phyloP scores from a whole-genome alignment of 1,140 invertebrate genomes.

The Chionoecetes opilio region DNA sequence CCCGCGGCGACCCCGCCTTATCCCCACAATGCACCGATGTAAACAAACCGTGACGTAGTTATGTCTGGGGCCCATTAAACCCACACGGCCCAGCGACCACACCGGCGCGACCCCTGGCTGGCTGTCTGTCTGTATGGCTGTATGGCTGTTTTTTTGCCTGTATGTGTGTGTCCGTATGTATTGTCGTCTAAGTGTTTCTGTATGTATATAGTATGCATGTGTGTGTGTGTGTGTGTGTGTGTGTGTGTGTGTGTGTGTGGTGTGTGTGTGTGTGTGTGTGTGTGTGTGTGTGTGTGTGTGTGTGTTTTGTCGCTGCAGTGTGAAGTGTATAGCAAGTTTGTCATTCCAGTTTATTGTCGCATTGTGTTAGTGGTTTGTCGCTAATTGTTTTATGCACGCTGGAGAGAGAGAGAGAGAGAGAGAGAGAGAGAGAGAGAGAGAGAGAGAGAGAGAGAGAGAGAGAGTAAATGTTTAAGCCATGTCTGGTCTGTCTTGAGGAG shows the following conservation, averaged over 20 bases:
- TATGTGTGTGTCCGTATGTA: too few relatives aligned
- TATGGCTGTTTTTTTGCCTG: neutral
- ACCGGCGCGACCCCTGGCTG: neutral
- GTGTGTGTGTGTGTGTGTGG: neutral
- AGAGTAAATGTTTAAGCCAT: neutral
- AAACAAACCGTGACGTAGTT: too few relatives aligned
- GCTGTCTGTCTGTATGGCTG: neutral
- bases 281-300: too few relatives aligned
- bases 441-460: constrained; percentile 25
- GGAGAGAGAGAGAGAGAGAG: neutral
- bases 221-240: constrained; percentile 8
- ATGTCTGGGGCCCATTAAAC: too few relatives aligned
- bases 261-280: too few relatives aligned
- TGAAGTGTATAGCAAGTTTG: neutral
- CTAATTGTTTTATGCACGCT: too few relatives aligned
- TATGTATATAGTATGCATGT: neutral
- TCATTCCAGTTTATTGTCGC: neutral
- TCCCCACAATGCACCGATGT: too few relatives aligned
- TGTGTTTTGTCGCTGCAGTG: too few relatives aligned
- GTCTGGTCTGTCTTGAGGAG: neutral
- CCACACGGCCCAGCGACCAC: neutral
- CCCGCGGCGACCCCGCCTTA: too few relatives aligned
- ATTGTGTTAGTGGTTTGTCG: too few relatives aligned
- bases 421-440: constrained; percentile 8
- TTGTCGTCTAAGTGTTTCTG: neutral